phyloP scores from a whole-genome alignment of 2,113 vertebrate genomes.

The Hirundichthys speculiger region DNA sequence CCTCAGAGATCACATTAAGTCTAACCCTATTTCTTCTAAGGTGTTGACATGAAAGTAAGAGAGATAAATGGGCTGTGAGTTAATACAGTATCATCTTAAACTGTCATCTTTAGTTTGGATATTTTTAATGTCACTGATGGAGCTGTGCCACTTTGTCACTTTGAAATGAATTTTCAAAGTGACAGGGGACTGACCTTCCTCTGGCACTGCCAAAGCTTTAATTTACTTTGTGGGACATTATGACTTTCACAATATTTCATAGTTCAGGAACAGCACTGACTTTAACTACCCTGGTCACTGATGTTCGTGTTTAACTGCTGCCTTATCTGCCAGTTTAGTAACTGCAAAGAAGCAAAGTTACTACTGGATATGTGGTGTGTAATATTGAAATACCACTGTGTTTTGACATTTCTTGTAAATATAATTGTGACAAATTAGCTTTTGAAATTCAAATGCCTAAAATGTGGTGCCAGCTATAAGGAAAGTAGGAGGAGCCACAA shows the following conservation, averaged over 20 bases:
- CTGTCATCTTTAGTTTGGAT: background rate
- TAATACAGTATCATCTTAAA: conserved; percentile 22
- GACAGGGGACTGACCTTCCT: conserved; percentile 23
- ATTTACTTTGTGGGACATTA: conserved; percentile 12
- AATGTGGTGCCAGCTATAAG: no score
- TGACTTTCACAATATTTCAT: conserved; percentile 36
- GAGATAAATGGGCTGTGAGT: conserved; percentile 29
- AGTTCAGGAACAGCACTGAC: conserved; percentile 11
- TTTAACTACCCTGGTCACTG: background rate
- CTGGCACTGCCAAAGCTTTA: conserved; percentile 12
- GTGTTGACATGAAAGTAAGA: conserved; percentile 23
- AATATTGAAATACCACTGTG: background rate
- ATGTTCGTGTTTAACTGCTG: no score
- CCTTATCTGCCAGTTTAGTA: background rate
- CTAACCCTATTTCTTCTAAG: conserved; percentile 36
- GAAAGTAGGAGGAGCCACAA: no score
- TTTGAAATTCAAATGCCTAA: conserved; percentile 1
- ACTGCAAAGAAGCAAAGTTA: no score
- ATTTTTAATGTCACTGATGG: conserved; percentile 29
- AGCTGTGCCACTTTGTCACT: conserved; percentile 14
- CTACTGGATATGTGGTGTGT: background rate
- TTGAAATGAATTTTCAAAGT: conserved; percentile 25
- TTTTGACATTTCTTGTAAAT: no score
- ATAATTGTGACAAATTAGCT: background rate
- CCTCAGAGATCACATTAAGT: conserved; percentile 38